Evolutionary conservation across 2,888 invertebrate species (phyloP), one percentile per base, ranked within the genome.

Genomic region (Thelaira solivaga): DNA sequence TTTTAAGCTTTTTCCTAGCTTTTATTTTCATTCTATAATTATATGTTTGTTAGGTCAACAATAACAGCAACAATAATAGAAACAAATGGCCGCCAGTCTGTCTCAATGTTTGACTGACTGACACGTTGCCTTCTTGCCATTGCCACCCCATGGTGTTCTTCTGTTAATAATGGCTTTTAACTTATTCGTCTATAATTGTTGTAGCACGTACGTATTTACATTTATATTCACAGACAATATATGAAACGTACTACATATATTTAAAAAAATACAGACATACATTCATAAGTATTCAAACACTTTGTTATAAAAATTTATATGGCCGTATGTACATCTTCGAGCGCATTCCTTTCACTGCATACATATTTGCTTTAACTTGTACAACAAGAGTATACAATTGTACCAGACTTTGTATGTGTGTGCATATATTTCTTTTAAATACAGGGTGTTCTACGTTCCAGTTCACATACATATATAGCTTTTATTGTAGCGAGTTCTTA

Each of bases 281-380:
- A 39, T 39, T 1, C 36, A 16, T 39, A 16, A 8, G 6, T 26
- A 26, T 6, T n/a, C n/a, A n/a, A 20, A 26, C 4, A 7, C n/a
- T 13, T 24, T 13, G 10, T 8, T 24, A 24, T 24, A 11, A 45
- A 45, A 29, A 22, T 45, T 4, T 57, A 13, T 34, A 43, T 13
- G 36, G 16, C n/a, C 8, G 34, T 34, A 20, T 31, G 34, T 51
- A 24, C 39, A 57, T 65, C 22, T 41, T 67, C 53, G 45, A 67
- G 51, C 67, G 74, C 74, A 74, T 74, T 74, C 74, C 74, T 74
- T 74, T 74, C 74, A 74, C 67, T 67, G 64, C 55, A 51, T 45
- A 74, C 67, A 67, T 59, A 43, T 59, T 41, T 71, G 43, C 51
- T 45, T 34, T 5, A 47, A 47, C 5, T 34, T n/a, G 20, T 55